Base-by-base conservation (phyloP, 2,113 vertebrate species). In the Vulpes ferrilata region DNA sequence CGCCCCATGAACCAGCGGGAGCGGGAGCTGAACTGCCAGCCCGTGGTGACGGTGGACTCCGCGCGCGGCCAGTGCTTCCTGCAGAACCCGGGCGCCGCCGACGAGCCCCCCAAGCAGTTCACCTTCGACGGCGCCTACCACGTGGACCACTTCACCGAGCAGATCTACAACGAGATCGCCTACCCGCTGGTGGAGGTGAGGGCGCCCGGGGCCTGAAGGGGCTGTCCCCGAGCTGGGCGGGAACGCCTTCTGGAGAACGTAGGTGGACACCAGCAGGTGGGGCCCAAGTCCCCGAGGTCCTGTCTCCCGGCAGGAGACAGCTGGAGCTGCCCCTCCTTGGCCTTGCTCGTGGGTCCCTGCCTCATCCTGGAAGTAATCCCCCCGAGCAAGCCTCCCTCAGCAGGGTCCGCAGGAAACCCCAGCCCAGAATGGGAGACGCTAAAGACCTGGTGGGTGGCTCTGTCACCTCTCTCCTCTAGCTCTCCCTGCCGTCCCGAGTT, bases 91-190 rank as follows among this genome's bases (percentile, higher is more conserved):
- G 83, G 97, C 0, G 98, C 98, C 0, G 2, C 82, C 0, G 93
- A 98, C 0, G 98, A 99, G 97, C 99, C 99, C 2, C 99, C 99
- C 0, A 99, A 99, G 96, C 99, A 99, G 97, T 99, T 99, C 98
- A 99, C 99, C 88, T 99, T 99, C 35, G 99, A 99, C 1, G 99
- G 99, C 95, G 99, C 98, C 0, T 99, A 99, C 98, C 97, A 94
- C 89, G 96, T 97, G 43, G 98, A 99, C 59, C 99, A 99, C 84
- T 98, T 96, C 98, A 99, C 99, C 0, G 99, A 99, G 97, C 99
- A 99, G 98, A 99, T 99, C 98, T 99, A 99, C 99, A 99, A 99
- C 1, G 99, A 99, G 93, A 99, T 99, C 2, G 99, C 99, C 27
- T 99, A 99, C 97, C 99, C 98, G 0, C 97, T 99, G 7, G 99